phyloP scores from a whole-genome alignment of 2,113 vertebrate species.

The Microtus richardsoni region DNA sequence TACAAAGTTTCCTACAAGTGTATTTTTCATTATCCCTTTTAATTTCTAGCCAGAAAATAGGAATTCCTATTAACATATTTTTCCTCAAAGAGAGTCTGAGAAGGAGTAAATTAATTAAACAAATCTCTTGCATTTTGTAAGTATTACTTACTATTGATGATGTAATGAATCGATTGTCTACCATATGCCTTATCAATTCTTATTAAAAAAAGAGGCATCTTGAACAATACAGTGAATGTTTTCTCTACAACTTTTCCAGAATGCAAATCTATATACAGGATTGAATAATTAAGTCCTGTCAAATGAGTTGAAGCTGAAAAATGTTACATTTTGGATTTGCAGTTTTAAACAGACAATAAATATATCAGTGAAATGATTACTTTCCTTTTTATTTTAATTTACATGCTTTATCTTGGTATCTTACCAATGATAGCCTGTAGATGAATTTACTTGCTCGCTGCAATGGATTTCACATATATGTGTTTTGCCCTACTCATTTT shows the following conservation, averaged over 20 bases:
- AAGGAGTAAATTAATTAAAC: neutral
- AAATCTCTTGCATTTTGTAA: neutral
- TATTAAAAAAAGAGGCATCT: neutral
- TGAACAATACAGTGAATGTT: neutral
- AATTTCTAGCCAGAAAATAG: neutral
- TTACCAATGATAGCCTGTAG: neutral
- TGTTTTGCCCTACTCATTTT: slow-evolving; percentile 34
- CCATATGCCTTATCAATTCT: slow-evolving; percentile 23
- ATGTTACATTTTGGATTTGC: neutral
- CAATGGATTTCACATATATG: neutral
- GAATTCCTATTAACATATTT: neutral
- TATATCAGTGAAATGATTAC: neutral
- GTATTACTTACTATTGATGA: neutral
- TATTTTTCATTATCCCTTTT: neutral
- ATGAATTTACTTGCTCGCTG: slow-evolving; percentile 32
- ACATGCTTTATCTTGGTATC: slow-evolving; percentile 1
- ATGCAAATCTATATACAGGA: slow-evolving; percentile 40
- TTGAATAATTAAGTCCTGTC: neutral
- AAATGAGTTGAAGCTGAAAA: neutral
- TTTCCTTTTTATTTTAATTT: neutral
- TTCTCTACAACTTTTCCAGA: neutral
- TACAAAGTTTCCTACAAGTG: neutral
- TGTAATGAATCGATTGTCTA: neutral
- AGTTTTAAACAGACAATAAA: slow-evolving; percentile 18
- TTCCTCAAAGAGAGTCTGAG: neutral